A percentile compares a stretch with the other conserved stretches of the same genome.
These are phyloP conservation scores for Dilophus febrilis DNA, from an alignment of 2,888 invertebrate genomes.

Conservation along the genomic window DNA sequence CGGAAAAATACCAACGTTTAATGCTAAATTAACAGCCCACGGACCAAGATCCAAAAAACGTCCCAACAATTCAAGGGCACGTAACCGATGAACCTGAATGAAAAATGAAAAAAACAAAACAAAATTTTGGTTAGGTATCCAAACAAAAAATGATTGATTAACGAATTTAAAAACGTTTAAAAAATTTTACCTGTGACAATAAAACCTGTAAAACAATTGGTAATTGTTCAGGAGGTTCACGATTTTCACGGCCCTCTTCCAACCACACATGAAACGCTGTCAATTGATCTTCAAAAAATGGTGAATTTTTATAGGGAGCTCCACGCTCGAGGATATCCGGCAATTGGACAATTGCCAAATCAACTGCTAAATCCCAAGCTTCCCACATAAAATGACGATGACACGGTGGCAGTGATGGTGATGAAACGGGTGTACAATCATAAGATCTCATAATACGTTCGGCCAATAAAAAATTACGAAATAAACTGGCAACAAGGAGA, in stretches of 20 bases:
- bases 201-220: conserved; percentile 63
- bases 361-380: conserved; percentile 95
- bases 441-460: conserved; percentile 91
- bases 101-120: conserved; percentile 17
- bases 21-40: conserved; percentile 88
- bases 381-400: conserved; percentile 86
- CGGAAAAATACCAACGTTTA: conserved; percentile 96
- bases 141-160: conserved; percentile 2
- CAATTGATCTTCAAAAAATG: conserved; percentile 95
- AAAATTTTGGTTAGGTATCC: conserved; percentile 45
- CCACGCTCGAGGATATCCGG: conserved; percentile 51
- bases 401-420: conserved; percentile 80
- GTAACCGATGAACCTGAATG: conserved; percentile 79
- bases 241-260: conserved; percentile 41
- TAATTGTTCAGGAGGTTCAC: conserved; percentile 86
- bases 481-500: conserved; percentile 91
- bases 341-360: conserved; percentile 81
- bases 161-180: no score
- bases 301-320: conserved; percentile 50
- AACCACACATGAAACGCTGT: conserved; percentile 77
- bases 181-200: conserved; percentile 20
- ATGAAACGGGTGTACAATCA: conserved; percentile 92
- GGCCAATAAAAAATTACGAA: conserved; percentile 91
- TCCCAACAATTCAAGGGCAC: conserved; percentile 86
- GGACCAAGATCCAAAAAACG: conserved; percentile 88